These are phyloP conservation scores for Cranoglanis bouderius DNA, from an alignment of 2,113 vertebrate genomes.

Conservation along the genomic window DNA sequence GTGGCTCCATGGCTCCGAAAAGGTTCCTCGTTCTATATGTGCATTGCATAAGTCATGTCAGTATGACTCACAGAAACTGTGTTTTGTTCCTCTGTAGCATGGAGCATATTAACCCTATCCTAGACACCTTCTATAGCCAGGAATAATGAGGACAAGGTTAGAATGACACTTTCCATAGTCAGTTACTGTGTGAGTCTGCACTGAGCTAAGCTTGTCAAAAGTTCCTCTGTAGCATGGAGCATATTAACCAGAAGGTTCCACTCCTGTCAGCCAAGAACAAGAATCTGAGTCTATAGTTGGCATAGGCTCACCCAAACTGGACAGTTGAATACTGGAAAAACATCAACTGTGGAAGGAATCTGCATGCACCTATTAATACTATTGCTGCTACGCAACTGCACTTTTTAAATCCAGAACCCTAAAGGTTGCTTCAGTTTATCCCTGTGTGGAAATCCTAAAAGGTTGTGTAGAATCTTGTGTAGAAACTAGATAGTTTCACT, in stretches of 20 bases:
- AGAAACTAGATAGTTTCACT: background rate
- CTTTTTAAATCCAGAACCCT: background rate
- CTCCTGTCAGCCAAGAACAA: background rate
- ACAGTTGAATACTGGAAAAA: background rate
- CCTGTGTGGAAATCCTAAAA: background rate
- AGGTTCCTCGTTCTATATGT: slow-evolving; percentile 78
- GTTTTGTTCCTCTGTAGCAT: slow-evolving; percentile 57
- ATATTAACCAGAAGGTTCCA: background rate
- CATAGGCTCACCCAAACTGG: background rate
- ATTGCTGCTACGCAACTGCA: no score
- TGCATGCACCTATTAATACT: background rate
- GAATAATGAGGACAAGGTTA: slow-evolving; percentile 14
- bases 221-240: no score
- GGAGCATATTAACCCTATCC: slow-evolving; percentile 49
- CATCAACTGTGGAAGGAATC: no score
- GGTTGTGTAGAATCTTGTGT: background rate
- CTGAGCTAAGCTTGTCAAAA: background rate
- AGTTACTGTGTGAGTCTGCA: slow-evolving; percentile 15
- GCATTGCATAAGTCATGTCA: slow-evolving; percentile 75
- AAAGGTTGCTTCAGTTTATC: background rate
- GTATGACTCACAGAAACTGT: slow-evolving; percentile 72
- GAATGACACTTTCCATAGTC: background rate
- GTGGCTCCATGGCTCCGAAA: slow-evolving; percentile 58
- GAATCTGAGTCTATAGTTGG: background rate
- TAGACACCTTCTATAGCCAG: background rate